These are phyloP conservation scores for Urocitellus parryii DNA, from an alignment of 2,113 vertebrate genomes.

Conservation along the genomic window DNA sequence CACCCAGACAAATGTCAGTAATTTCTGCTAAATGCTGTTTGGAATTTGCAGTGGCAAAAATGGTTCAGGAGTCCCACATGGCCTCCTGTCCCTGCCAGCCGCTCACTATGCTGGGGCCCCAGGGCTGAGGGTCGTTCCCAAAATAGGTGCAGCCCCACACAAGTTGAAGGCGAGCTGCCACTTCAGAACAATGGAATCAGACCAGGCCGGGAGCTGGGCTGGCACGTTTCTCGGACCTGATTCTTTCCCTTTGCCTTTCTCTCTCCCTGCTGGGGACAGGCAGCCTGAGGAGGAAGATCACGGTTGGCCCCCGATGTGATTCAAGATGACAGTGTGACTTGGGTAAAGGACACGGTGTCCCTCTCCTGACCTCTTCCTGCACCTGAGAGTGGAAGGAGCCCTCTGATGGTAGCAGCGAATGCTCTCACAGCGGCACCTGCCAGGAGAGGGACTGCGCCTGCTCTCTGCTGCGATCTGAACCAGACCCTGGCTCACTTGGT, in stretches of 20 bases:
- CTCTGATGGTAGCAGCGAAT: fast-evolving
- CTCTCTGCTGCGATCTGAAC: neutral
- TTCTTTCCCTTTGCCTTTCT: neutral
- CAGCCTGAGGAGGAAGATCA: neutral
- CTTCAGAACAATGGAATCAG: fast-evolving
- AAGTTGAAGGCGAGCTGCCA: neutral
- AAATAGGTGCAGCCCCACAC: neutral
- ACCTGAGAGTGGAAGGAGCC: neutral
- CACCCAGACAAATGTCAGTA: constrained; percentile 77
- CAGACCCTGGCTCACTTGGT: fast-evolving
- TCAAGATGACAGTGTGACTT: neutral
- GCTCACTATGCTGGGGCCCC: fast-evolving
- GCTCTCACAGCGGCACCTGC: fast-evolving
- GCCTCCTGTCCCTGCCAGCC: neutral
- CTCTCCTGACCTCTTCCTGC: neutral
- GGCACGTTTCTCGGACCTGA: fast-evolving
- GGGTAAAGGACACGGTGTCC: neutral
- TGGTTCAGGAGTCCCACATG: neutral
- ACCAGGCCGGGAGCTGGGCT: fast-evolving
- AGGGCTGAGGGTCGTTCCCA: fast-evolving
- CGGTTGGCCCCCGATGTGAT: fast-evolving
- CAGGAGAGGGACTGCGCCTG: fast-evolving
- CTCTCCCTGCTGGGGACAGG: neutral
- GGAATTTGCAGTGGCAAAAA: constrained; percentile 67
- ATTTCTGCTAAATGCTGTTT: constrained; percentile 73